Conservation (phyloP, 2,113 vertebrate species). For the Uropsilus gracilis region DNA sequence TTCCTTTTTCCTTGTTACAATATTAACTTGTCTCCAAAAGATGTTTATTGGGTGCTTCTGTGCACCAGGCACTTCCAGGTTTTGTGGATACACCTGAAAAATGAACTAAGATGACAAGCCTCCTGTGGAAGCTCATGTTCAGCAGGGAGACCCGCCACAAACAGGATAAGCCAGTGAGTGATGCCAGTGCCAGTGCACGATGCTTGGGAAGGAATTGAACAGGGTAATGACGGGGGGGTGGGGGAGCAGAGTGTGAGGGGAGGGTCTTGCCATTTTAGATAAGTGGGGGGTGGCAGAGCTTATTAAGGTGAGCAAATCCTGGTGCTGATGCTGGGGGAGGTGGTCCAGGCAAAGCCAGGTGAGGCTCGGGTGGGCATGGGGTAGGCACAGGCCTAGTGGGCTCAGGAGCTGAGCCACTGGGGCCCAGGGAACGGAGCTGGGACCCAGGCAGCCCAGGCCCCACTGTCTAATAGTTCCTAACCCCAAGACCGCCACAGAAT, state of each 20-base stretch:
- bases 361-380: too few species aligned
- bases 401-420: fast-evolving
- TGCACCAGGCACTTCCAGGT: background rate
- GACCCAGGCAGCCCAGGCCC: background rate
- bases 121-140: fast-evolving
- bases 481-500: background rate
- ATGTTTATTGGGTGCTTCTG: background rate
- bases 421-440: too few species aligned
- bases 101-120: background rate
- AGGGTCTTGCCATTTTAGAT: background rate
- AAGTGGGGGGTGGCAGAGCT: background rate
- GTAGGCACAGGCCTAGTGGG: background rate
- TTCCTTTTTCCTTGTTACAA: background rate
- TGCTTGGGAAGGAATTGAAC: background rate
- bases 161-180: background rate
- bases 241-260: too few species aligned
- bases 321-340: fast-evolving
- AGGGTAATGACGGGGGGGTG: background rate
- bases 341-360: background rate
- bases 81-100: background rate
- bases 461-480: background rate
- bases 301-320: background rate
- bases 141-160: too few species aligned
- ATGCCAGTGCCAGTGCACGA: fast-evolving
- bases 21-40: background rate